Evolutionary conservation across 2,888 invertebrate species (phyloP).

Genomic region (Caenorhabditis becei): DNA sequence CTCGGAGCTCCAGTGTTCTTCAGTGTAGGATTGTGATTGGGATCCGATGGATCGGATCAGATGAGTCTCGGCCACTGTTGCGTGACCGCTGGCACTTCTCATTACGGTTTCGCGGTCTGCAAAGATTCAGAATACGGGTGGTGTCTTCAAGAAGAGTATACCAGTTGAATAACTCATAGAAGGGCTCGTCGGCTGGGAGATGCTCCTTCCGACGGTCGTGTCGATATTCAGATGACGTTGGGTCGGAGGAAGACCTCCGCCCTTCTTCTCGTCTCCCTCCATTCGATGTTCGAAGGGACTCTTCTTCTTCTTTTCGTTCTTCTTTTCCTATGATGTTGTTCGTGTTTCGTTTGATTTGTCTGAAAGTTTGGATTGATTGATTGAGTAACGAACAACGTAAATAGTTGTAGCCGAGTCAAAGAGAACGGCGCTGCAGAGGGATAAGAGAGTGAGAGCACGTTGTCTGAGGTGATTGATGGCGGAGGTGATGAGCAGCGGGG

Average conservation of each 20-base stretch:
- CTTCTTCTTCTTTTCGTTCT: slow-evolving; percentile 15
- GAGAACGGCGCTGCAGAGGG: slow-evolving; percentile 2
- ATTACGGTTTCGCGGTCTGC: slow-evolving; percentile 76
- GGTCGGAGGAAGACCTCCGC: slow-evolving; percentile 35
- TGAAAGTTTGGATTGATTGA: slow-evolving; percentile 13
- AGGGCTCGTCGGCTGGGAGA: slow-evolving; percentile 59
- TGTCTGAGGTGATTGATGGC: slow-evolving; percentile 55
- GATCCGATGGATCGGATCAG: slow-evolving; percentile 69
- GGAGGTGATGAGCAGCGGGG: slow-evolving; percentile 45
- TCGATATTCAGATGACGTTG: slow-evolving; percentile 60
- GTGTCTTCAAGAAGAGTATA: slow-evolving; percentile 2
- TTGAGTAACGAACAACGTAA: not conserved
- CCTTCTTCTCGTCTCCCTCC: slow-evolving; percentile 59
- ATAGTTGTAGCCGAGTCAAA: slow-evolving; percentile 4
- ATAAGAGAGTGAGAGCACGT: slow-evolving; percentile 43
- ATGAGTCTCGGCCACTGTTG: slow-evolving; percentile 72
- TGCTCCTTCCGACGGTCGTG: slow-evolving; percentile 47
- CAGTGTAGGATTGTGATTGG: slow-evolving; percentile 73
- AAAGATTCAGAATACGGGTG: slow-evolving; percentile 12
- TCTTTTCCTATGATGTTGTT: slow-evolving; percentile 14
- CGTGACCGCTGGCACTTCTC: slow-evolving; percentile 68
- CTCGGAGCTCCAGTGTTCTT: slow-evolving; percentile 81
- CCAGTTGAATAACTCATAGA: slow-evolving; percentile 63
- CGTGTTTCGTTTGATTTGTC: slow-evolving; percentile 20
- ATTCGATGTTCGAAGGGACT: slow-evolving; percentile 26